A percentile compares a stretch with the other conserved stretches of the same genome.
Conservation (phyloP, 1,140 invertebrate genomes). For the Oedothorax gibbosus region DNA sequence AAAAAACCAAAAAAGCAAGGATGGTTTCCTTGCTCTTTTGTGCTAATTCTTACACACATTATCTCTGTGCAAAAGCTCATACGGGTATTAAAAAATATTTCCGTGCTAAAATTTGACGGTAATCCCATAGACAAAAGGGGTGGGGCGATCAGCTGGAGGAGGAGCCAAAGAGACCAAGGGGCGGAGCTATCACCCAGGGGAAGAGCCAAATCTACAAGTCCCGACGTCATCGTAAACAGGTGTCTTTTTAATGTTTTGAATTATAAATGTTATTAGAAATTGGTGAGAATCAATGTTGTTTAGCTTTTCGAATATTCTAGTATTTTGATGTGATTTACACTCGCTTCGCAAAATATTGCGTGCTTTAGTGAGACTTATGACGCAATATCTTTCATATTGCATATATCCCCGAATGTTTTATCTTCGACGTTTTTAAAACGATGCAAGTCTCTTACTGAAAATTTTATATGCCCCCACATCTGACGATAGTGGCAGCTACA, state of each 20-base stretch:
- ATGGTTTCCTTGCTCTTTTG: no score
- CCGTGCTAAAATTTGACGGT: no score
- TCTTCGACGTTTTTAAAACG: constrained; percentile 54
- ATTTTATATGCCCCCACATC: constrained; percentile 37
- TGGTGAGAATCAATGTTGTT: constrained; percentile 40
- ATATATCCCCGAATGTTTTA: constrained; percentile 38
- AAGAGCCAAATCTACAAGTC: no score
- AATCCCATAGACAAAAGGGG: no score
- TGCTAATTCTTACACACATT: no score
- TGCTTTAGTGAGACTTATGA: constrained; percentile 48
- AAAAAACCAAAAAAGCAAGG: no score
- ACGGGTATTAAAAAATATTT: no score
- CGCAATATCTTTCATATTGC: constrained; percentile 57
- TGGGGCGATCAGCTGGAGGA: no score
- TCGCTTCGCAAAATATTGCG: constrained; percentile 54
- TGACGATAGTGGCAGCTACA: constrained; percentile 58
- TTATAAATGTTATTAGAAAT: constrained; percentile 36
- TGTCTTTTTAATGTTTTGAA: constrained; percentile 31
- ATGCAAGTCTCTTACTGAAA: constrained; percentile 29
- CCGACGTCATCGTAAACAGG: not conserved
- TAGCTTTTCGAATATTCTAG: constrained; percentile 50
- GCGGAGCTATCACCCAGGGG: no score
- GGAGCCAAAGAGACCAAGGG: no score
- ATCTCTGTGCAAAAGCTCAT: no score
- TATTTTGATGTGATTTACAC: constrained; percentile 61